Evolutionary conservation across 2,797 vertebrate species (phyloP), one percentile per base, ranked within the genome.

Genomic region (Danionella dracula): DNA sequence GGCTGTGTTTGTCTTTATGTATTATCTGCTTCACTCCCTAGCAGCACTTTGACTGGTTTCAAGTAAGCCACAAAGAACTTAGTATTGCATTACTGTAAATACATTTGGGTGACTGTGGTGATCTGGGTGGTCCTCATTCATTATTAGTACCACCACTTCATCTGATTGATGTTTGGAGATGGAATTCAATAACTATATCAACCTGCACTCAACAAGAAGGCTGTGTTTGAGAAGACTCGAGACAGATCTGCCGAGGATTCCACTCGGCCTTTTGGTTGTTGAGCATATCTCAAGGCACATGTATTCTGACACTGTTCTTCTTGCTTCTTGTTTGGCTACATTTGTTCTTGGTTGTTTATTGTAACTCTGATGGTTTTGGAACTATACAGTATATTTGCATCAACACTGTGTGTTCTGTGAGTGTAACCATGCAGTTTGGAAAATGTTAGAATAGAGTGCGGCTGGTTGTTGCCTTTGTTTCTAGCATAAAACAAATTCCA

Each of bases 71-170:
- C 83, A 85, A 86, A 87, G 84, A 86, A 85, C 81, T 83, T 70
- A 73, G 84, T 86, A 85, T 86, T 83, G 78, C 86, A 68, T 88
- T 85, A 86, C 88, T 85, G 79, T 83, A 87, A 89, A 89, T 88
- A 87, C 73, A 83, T 79, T 70, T 63, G 70, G 45, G 73, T 68
- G 80, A 78, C 59, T 68, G 54, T 62, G 74, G 73, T 83, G 80
- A 84, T 75, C 84, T 90, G 90, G 89, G 90, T 91, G 89, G 89
- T 91, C 90, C 87, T 77, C 71, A 45, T 78, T 84, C 81, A 73
- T 86, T 85, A 89, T 85, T 83, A 82, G 85, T 86, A 84, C 74
- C 83, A 72, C 65, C 80, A 80, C 82, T 78, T 83, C 81, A 79
- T 78, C 77, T 86, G 84, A 83, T 79, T 83, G 83, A 84, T 87